Percentiles rank a stretch among this genome's conserved stretches.
Evolutionary conservation across 2,797 vertebrate genomes (phyloP).

Genomic region (Neopelma chrysocephalum): DNA sequence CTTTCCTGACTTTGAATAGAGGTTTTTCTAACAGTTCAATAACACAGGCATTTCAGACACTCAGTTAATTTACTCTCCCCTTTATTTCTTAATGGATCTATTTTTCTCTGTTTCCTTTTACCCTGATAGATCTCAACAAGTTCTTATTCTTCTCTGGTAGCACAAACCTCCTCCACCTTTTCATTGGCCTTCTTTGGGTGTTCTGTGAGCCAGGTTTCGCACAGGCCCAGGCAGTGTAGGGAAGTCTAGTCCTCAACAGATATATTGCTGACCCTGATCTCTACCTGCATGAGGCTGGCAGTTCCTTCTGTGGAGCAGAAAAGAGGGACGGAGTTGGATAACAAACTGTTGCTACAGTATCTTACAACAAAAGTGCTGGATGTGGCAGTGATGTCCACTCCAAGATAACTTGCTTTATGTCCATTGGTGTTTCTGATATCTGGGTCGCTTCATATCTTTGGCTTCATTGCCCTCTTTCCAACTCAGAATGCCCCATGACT

Average conservation of each 20-base stretch:
- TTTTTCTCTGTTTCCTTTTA: conserved; percentile 31
- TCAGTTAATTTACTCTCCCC: conserved; percentile 41
- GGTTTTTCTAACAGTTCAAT: conserved; percentile 58
- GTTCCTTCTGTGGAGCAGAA: not conserved
- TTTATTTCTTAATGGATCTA: conserved; percentile 45
- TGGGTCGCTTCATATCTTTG: not conserved
- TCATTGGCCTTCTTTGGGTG: not conserved
- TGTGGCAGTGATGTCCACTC: too few species aligned
- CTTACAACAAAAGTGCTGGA: not conserved
- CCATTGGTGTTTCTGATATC: not conserved
- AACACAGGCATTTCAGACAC: conserved; percentile 13
- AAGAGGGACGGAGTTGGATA: not conserved
- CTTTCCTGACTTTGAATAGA: conserved; percentile 35
- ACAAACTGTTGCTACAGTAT: not conserved
- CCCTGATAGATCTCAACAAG: not conserved
- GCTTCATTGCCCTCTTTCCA: not conserved
- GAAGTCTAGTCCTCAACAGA: not conserved
- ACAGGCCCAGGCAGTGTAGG: not conserved
- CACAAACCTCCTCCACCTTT: not conserved
- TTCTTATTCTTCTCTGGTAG: conserved; percentile 2
- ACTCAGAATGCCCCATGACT: not conserved
- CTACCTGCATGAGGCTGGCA: rapidly evolving
- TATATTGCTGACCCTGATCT: not conserved
- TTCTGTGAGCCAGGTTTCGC: not conserved
- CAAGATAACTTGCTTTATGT: not conserved